A percentile compares a stretch with the other conserved stretches of the same genome.
Conservation (phyloP, 2,113 vertebrate genomes). For the Aspidoscelis tigris region DNA sequence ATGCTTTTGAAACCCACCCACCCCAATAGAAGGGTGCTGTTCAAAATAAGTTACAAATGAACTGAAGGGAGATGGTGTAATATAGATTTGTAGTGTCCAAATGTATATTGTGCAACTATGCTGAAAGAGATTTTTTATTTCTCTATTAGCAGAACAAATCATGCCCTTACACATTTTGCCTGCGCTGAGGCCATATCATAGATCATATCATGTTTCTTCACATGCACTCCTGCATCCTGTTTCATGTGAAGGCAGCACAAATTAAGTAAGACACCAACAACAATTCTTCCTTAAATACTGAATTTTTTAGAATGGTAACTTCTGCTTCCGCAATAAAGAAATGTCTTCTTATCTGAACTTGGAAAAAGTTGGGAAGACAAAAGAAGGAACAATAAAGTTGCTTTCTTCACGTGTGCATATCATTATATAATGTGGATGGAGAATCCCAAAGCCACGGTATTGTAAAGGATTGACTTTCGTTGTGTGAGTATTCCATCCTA, state of each 20-base stretch:
- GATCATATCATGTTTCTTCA: too few species aligned
- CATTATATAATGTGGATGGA: neutral
- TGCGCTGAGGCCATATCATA: neutral
- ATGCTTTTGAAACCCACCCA: too few species aligned
- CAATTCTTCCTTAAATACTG: neutral
- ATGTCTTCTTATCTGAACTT: neutral
- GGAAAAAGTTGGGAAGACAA: neutral
- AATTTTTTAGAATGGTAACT: neutral
- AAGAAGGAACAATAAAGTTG: neutral
- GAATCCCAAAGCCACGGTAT: neutral
- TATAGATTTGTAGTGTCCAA: too few species aligned
- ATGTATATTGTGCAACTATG: neutral
- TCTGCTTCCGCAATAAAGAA: neutral
- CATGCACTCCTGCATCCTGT: neutral
- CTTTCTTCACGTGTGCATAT: neutral
- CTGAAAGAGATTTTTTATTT: neutral
- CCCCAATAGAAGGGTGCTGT: neutral
- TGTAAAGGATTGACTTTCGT: slow-evolving; percentile 6
- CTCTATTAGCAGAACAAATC: neutral
- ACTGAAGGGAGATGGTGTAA: too few species aligned
- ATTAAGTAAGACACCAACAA: neutral
- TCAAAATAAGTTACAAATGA: neutral
- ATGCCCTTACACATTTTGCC: neutral
- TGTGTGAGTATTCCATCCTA: neutral
- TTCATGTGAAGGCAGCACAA: neutral